Base-by-base conservation (phyloP, 1,140 invertebrate species). In the Drosophila kepulauana region DNA sequence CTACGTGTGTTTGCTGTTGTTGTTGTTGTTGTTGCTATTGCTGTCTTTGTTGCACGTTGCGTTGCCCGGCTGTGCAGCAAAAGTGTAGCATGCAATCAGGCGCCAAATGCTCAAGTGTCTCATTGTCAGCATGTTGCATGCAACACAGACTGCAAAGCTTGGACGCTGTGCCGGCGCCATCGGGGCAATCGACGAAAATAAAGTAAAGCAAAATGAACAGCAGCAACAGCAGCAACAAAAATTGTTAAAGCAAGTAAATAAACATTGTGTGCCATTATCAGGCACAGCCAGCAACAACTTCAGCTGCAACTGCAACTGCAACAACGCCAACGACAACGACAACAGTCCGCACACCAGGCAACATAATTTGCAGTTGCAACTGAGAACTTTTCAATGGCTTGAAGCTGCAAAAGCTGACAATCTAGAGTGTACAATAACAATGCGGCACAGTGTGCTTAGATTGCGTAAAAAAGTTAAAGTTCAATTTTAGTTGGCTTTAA, bases 211-310 rank as follows among this genome's bases (percentile, higher is more conserved):
- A 86, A 86, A 86, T 81, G 79, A 85, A 81, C 81, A 86, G 68
- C 65, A 58, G 20, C 49, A 66, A 11, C 33, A 54, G 30, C 81
- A 78, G 62, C 33, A 59, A 74, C 33, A 52, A 78, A 75, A 87
- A 87, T 74, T 79, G 67, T 87, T 86, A 79, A 86, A 82, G 82
- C 84, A 82, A 87, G 73, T 88, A 87, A 87, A 87, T 82, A 87
- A 87, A 87, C 82, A 87, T 87, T 88, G 82, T 87, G 65, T 73
- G 84, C 84, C 76, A 87, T 87, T 87, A 87, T 87, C 82, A 88
- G 82, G 67, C 77, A 67, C 72, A 62, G 84, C 66, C 82, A 87
- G 82, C 78, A 84, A 66, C 79, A 82, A 77, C 62, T 66, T 71
- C 65, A 46, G 35, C 61, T 74, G 4, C 49, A 38, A 41, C 20